Evolutionary conservation across 2,113 vertebrate species (phyloP), one percentile per base, ranked within the genome.

Genomic region (Mirounga angustirostris): DNA sequence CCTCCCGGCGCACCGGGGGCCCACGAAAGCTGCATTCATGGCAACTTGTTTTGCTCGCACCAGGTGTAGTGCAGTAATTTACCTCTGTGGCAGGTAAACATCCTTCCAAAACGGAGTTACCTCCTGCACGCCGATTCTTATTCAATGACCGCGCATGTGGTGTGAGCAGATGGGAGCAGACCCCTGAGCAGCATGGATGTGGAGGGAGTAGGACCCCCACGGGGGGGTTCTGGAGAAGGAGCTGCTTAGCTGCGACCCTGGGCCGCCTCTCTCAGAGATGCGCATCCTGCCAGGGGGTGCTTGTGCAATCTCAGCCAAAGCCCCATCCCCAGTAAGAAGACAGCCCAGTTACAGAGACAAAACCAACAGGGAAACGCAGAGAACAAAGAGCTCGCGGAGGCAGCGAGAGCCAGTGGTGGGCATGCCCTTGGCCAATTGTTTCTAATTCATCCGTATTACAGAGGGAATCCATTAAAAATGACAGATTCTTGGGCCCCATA

Each of bases 221-320:
- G 0, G 12, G 1, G 5, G 43, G 13, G n/a, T 10, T 24, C 65
- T 52, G 18, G 26, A 18, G 63, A 54, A 24, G 28, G 5, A 16
- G 67, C 16, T 13, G 4, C 63, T 22, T 5, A 5, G 24, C 21
- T 2, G 0, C 40, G 10, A 4, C 28, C n/a, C 18, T 11, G 10
- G 22, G 65, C 5, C 12, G 58, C 56, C 3, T 54, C 40, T 28
- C 54, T 30, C 83, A 40, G 63, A 33, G 79, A 54, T 0, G 0
- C 0, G 2, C 52, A 7, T 14, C 40, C 5, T 0, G 0, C 33
- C 7, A 0, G 4, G 4, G 26, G 54, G 5, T 4, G 22, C 30
- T 36, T 50, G 4, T 13, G 9, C 43, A 33, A 10, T 30, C 43
- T 14, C 5, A 13, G 2, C 28, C 0, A 12, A 43, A 24, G 28